Evolutionary conservation across 2,797 vertebrate genomes (phyloP), one percentile per base, ranked within the genome.

Genomic region (Selene dorsalis): DNA sequence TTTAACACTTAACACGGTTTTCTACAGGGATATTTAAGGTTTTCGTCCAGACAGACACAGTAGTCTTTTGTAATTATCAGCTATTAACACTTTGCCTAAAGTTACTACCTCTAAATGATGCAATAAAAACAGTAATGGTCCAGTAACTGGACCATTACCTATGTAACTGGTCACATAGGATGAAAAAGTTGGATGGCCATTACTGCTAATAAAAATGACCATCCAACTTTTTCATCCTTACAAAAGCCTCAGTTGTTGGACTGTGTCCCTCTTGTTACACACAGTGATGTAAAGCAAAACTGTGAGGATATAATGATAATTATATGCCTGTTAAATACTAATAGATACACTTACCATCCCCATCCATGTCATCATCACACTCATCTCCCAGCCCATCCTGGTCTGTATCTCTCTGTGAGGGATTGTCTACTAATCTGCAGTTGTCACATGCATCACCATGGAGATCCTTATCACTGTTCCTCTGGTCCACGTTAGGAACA

Each of bases 371-470:
- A 50, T 98, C 95, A 70, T 99, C 98, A 69, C 98, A 99, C 62
- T 96, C 96, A 10, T 99, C 97, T 79, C 98, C 98, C 77, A 94
- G 94, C 35, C 98, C 97, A 0, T 99, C 97, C 55, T 92, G 82
- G 82, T 99, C 98, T 0, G 96, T 98, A 78, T 99, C 98, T 48
- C 85, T 95, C 89, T 99, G 98, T 82, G 95, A 95, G 3, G 96
- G 96, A 86, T 99, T 99, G 18, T 97, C 90, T 4, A 96, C 66
- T 0, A 80, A 90, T 48, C 69, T 89, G 80, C 98, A 99, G 88
- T 99, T 99, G 87, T 99, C 98, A 92, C 98, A 99, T 38, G 97
- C 96, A 0, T 99, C 97, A 2, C 98, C 98, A 8, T 97, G 96
- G 69, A 94, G 88, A 80, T 99, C 98, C 78, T 96, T 95, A 68